Base-by-base conservation (phyloP, 2,888 invertebrate species). In the Periphyllus acericola region DNA sequence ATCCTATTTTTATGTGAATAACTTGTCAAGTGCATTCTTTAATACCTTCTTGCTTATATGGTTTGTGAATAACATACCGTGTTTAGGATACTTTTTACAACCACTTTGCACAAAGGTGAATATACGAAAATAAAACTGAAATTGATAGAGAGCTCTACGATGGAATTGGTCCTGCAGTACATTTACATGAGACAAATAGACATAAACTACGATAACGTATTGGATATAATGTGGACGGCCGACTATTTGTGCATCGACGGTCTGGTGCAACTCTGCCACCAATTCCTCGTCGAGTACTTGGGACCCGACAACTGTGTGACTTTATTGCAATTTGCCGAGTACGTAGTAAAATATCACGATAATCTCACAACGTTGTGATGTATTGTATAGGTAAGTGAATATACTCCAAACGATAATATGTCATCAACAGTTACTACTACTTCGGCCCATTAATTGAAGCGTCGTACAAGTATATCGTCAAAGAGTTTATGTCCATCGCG, bases 241-340 rank as follows among this genome's bases (percentile, higher is more conserved):
- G 98, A 98, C 92, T 98, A 97, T 91, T 94, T 98, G 86, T 95
- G 96, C 90, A 95, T 98, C 90, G 92, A 95, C 78, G 96, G 96
- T 0, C 94, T 98, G 76, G 93, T 97, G 83, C 94, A 95, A 90
- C 93, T 95, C 32, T 98, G 98, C 92, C 96, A 95, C 91, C 94
- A 95, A 78, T 96, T 94, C 91, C 93, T 98, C 29, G 93, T 94
- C 86, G 92, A 92, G 75, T 94, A 94, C 89, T 92, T 98, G 34
- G 94, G 93, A 29, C 94, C 96, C 0, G 94, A 94, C 90, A 98
- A 97, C 91, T 96, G 96, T 91, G 95, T 98, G 89, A 95, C 96
- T 46, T 95, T 97, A 81, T 94, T 96, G 93, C 94, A 94, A 90
- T 98, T 98, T 92, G 96, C 97, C 25, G 94, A 94, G 94, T 94